Base-by-base conservation (phyloP, 2,797 vertebrate species). In the Onychomys torridus region DNA sequence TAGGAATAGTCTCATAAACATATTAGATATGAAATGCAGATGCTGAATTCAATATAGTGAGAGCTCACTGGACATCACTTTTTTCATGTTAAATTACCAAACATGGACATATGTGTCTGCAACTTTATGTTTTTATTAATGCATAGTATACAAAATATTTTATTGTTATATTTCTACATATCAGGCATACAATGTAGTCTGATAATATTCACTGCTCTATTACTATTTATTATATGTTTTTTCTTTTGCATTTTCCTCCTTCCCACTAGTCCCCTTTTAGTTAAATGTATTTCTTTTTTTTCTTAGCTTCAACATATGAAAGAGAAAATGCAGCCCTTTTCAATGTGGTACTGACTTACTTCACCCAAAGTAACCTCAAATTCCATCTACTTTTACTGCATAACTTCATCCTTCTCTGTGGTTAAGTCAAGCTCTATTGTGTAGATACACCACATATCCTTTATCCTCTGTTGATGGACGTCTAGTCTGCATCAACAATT, bases 1-100 rank as follows among this genome's bases (percentile, higher is more conserved):
- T 40, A 79, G 65, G 46, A 79, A 89, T 43, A 29, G 91, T 89
- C n/a, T 83, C 14, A 81, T 21, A 90, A 27, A 78, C 17, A 93
- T 21, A 89, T 37, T 89, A 4, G 73, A 29, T 81, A 65, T 95
- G 69, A 94, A 90, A 81, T 88, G 93, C 29, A 77, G 3, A 73
- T 83, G 59, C 37, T 96, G 3, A 82, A 55, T 85, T 25, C 94
- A 61, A 16, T 63, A 87, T 1, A 77, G 23, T 71, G 43, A 91
- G 94, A 81, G 10, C 6, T 77, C 34, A 17, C 23, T 40, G 10
- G 32, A 65, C 84, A 57, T 14, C 46, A 89, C 7, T 52, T 27
- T 89, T 63, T 89, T 78, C 7, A n/a, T 65, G 13, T 78, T 78
- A 52, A 76, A 49, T 57, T 73, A 57, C 27, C 25, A 88, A 29